Evolutionary conservation across 2,888 invertebrate species (phyloP).

Genomic region (Drosophila atripex): DNA sequence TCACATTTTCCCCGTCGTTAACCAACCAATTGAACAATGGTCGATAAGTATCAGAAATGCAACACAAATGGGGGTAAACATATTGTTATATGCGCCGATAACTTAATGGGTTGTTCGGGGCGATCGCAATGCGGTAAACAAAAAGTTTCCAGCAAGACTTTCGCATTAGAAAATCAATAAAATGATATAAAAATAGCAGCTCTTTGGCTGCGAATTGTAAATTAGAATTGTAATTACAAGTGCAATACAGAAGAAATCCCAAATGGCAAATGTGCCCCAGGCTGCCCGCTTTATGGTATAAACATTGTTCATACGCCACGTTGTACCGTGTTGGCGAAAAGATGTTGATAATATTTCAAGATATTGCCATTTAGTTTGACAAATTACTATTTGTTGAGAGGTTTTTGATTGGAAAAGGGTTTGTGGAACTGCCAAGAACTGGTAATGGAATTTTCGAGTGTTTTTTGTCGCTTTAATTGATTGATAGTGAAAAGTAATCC

Average conservation of each 20-base stretch:
- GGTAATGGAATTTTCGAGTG: conserved; percentile 41
- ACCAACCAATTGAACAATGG: conserved; percentile 7
- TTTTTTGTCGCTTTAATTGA: conserved; percentile 48
- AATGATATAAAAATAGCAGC: conserved; percentile 61
- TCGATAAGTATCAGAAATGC: conserved; percentile 35
- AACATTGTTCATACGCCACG: conserved; percentile 59
- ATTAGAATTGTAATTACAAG: conserved; percentile 64
- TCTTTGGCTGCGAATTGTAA: conserved; percentile 72
- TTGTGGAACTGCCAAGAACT: conserved; percentile 56
- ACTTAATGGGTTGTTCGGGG: conserved; percentile 36
- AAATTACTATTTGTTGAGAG: conserved; percentile 30
- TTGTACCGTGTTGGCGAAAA: conserved; percentile 29
- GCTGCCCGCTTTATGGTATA: conserved; percentile 32
- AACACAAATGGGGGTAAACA: conserved; percentile 43
- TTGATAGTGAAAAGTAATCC: conserved; percentile 40
- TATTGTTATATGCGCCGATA: conserved; percentile 35
- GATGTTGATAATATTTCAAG: conserved; percentile 22
- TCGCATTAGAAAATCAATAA: conserved; percentile 67
- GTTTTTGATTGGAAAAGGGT: conserved; percentile 1
- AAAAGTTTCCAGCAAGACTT: conserved; percentile 53
- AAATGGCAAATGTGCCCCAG: conserved; percentile 47
- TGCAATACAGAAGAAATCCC: conserved; percentile 28
- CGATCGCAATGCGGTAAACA: conserved; percentile 50
- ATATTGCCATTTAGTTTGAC: conserved; percentile 32
- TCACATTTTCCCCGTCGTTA: conserved; percentile 2